Conservation (phyloP, 30 jellyfish, hydroid and myxozoan genomes). For the Hydra vulgaris region DNA sequence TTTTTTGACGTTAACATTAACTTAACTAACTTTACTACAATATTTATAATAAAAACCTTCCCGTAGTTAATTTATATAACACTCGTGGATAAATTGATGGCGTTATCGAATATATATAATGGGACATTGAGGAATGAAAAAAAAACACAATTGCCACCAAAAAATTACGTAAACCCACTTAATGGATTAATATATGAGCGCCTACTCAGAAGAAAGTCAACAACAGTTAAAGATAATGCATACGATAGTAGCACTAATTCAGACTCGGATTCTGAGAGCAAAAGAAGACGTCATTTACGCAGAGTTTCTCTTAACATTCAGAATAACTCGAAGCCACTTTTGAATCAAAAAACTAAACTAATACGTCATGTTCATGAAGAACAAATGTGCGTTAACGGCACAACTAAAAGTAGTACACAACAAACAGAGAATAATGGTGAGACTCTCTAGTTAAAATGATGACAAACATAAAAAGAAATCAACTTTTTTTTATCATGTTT, state of each 20-base stretch:
- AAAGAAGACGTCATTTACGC: background rate
- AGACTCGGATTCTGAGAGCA: background rate
- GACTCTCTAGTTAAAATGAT: background rate
- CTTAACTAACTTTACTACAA: background rate
- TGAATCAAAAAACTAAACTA: no score
- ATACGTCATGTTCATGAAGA: background rate
- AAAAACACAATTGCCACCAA: background rate
- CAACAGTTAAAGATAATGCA: background rate
- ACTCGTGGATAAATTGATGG: background rate
- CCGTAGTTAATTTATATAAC: background rate
- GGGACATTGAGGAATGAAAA: background rate
- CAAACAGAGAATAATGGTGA: background rate
- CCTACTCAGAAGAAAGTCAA: constrained; percentile 6
- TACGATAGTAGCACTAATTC: background rate
- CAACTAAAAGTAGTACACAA: background rate
- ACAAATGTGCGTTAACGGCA: background rate
- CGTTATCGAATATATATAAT: background rate
- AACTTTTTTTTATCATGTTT: no score
- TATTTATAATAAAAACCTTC: background rate
- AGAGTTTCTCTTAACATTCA: background rate
- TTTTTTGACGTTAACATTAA: no score
- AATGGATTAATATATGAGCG: constrained; percentile 9
- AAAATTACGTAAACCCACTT: constrained; percentile 2
- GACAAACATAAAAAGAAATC: no score
- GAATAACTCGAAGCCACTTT: background rate